Evolutionary conservation across 2,888 invertebrate species (phyloP).

Genomic region (Dorcus parallelipipedus): DNA sequence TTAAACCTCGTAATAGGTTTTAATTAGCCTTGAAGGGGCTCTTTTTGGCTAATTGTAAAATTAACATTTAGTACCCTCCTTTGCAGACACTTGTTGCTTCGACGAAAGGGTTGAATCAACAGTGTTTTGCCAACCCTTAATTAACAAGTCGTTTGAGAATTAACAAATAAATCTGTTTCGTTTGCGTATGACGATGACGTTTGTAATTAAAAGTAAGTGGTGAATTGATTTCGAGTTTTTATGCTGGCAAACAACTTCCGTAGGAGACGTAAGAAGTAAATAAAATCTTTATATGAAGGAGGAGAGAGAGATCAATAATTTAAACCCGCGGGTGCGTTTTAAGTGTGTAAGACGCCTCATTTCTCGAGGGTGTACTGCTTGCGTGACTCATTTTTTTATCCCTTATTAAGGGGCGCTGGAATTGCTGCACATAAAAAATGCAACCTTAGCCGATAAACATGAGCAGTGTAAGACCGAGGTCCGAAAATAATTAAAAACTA

Average conservation of each 20-base stretch:
- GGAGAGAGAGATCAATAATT: slow-evolving; percentile 41
- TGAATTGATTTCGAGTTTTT: too few species aligned
- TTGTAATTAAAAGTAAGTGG: too few species aligned
- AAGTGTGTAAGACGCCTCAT: slow-evolving; percentile 38
- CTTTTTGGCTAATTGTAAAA: slow-evolving; percentile 36
- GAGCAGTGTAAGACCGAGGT: too few species aligned
- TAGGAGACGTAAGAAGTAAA: neutral
- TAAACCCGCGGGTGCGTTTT: slow-evolving; percentile 45
- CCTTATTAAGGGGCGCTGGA: slow-evolving; percentile 41
- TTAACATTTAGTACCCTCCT: slow-evolving; percentile 38
- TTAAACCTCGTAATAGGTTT: slow-evolving; percentile 35
- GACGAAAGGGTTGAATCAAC: neutral
- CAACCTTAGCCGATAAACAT: slow-evolving; percentile 33
- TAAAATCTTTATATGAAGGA: slow-evolving; percentile 3
- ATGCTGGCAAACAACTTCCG: too few species aligned
- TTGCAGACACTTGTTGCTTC: neutral
- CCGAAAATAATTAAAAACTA: too few species aligned
- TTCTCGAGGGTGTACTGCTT: slow-evolving; percentile 38
- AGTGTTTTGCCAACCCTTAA: neutral
- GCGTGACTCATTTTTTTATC: slow-evolving; percentile 50
- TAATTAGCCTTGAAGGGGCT: slow-evolving; percentile 36
- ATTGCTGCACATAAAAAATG: slow-evolving; percentile 50
- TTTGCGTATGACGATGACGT: too few species aligned
- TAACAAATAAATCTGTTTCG: neutral
- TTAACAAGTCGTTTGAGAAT: neutral